Base-by-base conservation (phyloP, 2,113 vertebrate genomes). In the Urocitellus parryii region DNA sequence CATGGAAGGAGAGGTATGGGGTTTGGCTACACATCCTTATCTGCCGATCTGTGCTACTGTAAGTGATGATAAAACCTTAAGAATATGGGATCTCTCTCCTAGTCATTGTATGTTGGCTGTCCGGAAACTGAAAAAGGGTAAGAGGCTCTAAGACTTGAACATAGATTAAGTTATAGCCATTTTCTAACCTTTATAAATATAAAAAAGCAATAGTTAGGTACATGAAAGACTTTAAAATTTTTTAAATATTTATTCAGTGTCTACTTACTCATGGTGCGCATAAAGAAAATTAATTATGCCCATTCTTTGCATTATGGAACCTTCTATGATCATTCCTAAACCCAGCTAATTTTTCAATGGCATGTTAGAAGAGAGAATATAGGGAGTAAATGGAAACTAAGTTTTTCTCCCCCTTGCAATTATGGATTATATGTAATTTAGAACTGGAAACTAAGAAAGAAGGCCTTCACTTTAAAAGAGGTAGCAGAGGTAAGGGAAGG, bases 101-200 rank as follows among this genome's bases (percentile, higher is more conserved):
- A 99, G 99, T 98, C 99, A 99, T 98, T 99, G 99, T 98, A 99
- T 99, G 99, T 98, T 99, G 97, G 99, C 99, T 74, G 99, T 99
- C 97, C 99, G 99, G 98, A 99, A 99, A 98, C 99, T 99, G 98
- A 99, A 99, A 96, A 99, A 99, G 98, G 99, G 99, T 99, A 99
- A 98, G 98, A 97, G 93, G 65, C 76, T 97, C 74, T 90, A 65
- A 88, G 53, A 70, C 68, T 61, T 96, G 96, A 78, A 88, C 4
- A 20, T 7, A 90, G 70, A 63, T 85, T 73, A 89, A 91, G 58
- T 88, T 91, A 4, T 84, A 91, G 86, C 8, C 32, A 4, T 88
- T 76, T 93, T 94, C 37, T 94, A 88, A 96, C 37, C 84, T 42
- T 97, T 86, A 80, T 17, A 95, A 92, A 88, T 91, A 39, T 24